These are phyloP conservation scores for Crenuchus spilurus DNA, from an alignment of 2,797 vertebrate species.

Conservation along the genomic window DNA sequence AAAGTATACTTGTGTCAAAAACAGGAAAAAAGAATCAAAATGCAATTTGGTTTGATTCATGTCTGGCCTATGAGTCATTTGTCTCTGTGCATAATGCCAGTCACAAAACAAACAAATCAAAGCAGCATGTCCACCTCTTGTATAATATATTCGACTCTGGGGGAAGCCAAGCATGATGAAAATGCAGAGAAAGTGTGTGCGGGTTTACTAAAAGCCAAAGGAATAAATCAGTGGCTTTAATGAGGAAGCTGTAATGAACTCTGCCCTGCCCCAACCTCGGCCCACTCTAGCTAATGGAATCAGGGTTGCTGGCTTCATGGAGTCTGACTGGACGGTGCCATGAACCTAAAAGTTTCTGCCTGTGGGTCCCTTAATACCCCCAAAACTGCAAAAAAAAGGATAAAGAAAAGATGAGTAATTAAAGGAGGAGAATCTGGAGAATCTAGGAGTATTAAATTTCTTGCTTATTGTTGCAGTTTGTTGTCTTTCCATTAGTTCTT, in stretches of 20 bases:
- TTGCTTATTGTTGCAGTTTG: background rate
- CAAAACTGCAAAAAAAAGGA: background rate
- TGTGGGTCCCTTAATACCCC: background rate
- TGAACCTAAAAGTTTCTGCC: constrained; percentile 2
- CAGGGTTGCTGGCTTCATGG: constrained; percentile 22
- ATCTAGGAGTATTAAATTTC: background rate
- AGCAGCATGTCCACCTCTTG: background rate
- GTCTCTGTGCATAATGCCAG: constrained; percentile 15
- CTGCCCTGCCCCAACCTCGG: constrained; percentile 36
- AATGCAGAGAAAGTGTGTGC: constrained; percentile 19
- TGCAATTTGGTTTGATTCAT: constrained; percentile 29
- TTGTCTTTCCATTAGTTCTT: background rate
- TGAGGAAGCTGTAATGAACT: constrained; percentile 58
- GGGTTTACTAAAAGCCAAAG: constrained; percentile 34
- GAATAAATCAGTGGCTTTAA: constrained; percentile 58
- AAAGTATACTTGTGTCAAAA: constrained; percentile 13
- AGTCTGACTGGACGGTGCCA: constrained; percentile 40
- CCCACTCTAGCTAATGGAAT: constrained; percentile 46
- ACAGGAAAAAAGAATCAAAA: constrained; percentile 3
- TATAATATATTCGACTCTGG: constrained; percentile 17
- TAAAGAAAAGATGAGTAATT: background rate
- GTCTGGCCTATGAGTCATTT: constrained; percentile 21
- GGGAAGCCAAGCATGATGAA: constrained; percentile 15
- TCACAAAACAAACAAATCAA: constrained; percentile 31
- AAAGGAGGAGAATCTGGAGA: background rate